Conservation (phyloP, 2,888 invertebrate genomes). For the Platypus cylindrus region DNA sequence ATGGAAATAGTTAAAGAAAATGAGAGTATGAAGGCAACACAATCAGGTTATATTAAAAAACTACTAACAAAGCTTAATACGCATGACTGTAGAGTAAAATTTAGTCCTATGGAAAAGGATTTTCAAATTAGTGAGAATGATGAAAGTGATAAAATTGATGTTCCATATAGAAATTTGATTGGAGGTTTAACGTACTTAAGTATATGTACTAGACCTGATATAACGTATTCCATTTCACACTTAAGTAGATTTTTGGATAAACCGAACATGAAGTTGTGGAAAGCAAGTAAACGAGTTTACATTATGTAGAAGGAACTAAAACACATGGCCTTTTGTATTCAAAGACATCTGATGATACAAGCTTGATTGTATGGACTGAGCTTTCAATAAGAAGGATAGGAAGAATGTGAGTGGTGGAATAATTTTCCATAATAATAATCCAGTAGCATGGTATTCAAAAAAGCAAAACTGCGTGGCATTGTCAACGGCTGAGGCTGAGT, state of each 20-base stretch:
- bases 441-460: conserved; percentile 9
- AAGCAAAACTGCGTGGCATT: conserved; percentile 8
- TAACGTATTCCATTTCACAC: background rate
- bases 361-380: conserved; percentile 2
- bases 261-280: conserved; percentile 10
- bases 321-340: conserved; percentile 9
- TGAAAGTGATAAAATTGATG: background rate
- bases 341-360: conserved; percentile 3
- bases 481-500: conserved; percentile 7
- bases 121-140: conserved; percentile 7
- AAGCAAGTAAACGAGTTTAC: conserved; percentile 13
- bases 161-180: background rate
- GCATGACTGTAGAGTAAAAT: background rate
- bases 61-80: background rate
- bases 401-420: conserved; percentile 10
- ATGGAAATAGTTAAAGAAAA: conserved; percentile 10
- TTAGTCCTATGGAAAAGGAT: conserved; percentile 10
- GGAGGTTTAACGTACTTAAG: background rate
- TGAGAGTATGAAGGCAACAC: conserved; percentile 6
- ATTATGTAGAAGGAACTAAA: conserved; percentile 14
- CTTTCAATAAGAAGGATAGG: conserved; percentile 3
- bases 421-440: conserved; percentile 9
- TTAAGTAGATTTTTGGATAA: background rate
- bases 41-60: conserved; percentile 4
- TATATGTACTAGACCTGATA: background rate